These are phyloP conservation scores for Epiblema foenella DNA, from an alignment of 2,888 invertebrate species.

Conservation along the genomic window DNA sequence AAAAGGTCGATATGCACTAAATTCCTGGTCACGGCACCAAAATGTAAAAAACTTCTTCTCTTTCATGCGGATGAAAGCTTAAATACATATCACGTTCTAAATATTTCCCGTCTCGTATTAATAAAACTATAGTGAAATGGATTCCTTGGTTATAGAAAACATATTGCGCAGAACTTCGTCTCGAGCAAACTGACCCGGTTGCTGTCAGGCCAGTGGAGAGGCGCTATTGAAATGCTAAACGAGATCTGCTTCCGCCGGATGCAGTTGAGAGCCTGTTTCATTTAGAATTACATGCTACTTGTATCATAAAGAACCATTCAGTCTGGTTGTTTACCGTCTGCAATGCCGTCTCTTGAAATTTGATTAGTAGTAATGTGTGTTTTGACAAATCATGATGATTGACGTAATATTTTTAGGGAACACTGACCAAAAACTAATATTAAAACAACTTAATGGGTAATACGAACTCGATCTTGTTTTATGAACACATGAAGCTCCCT, in stretches of 20 bases:
- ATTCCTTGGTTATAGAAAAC: constrained; percentile 8
- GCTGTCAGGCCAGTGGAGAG: constrained; percentile 4
- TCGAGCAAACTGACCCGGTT: constrained; percentile 18
- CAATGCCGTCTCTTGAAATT: background rate
- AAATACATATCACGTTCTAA: background rate
- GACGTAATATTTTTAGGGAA: too few species aligned
- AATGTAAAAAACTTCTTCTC: background rate
- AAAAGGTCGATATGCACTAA: too few species aligned
- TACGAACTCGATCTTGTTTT: too few species aligned
- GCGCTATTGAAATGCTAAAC: constrained; percentile 35
- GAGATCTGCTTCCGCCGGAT: constrained; percentile 26
- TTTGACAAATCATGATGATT: too few species aligned
- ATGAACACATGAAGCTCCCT: too few species aligned
- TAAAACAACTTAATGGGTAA: too few species aligned
- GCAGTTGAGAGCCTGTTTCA: background rate
- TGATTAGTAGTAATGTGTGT: background rate
- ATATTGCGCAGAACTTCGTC: constrained; percentile 1
- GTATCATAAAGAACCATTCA: background rate
- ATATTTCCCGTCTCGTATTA: too few species aligned
- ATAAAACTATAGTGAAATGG: background rate
- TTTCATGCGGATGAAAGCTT: background rate
- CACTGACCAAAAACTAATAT: background rate
- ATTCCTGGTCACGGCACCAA: constrained; percentile 7
- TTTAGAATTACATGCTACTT: constrained; percentile 17
- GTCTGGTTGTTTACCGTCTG: background rate